Evolutionary conservation across 2,113 vertebrate species (phyloP), one percentile per base, ranked within the genome.

Genomic region (Corythaeola cristata): DNA sequence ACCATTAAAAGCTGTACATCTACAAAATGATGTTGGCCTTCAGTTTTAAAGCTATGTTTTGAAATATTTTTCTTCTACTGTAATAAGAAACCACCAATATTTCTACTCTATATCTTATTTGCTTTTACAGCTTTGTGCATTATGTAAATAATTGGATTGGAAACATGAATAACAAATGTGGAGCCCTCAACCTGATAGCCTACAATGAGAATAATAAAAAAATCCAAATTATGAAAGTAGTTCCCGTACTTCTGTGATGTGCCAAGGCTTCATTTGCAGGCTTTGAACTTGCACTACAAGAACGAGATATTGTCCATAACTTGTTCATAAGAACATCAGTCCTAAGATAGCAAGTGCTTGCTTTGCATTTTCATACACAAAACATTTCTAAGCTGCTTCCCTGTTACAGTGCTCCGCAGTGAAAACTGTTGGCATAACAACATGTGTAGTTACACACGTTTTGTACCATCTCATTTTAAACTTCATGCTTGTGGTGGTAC

Each of bases 401-500:
- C 0, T 13, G 3, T 56, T n/a, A 12, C 33, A 39, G 73, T 3
- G 22, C 15, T 49, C 26, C 41, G 39, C 35, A 28, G 27, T 37
- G n/a, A 49, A 21, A 55, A 15, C 20, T 19, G 30, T 37, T 11
- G 52, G 58, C 1, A 1, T 58, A 16, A 52, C 37, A 53, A 30
- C 20, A 17, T 21, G 56, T 14, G 3, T 15, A 21, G n/a, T 53
- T 67, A 7, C 1, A 5, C 60, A 12, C 18, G 1, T 28, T 49
- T 75, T 11, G 41, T n/a, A 33, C 39, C 35, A 4, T 44, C 14
- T 35, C 18, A 37, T 9, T 50, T 64, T 30, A 41, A 53, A 8
- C 9, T 20, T 24, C 19, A 7, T 2, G 49, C 18, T 30, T 22
- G 13, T 0, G 9, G n/a, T 2, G 0, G 21, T 60, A 32, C 8